Evolutionary conservation across 2,113 vertebrate species (phyloP).

Genomic region (Gulo gulo): DNA sequence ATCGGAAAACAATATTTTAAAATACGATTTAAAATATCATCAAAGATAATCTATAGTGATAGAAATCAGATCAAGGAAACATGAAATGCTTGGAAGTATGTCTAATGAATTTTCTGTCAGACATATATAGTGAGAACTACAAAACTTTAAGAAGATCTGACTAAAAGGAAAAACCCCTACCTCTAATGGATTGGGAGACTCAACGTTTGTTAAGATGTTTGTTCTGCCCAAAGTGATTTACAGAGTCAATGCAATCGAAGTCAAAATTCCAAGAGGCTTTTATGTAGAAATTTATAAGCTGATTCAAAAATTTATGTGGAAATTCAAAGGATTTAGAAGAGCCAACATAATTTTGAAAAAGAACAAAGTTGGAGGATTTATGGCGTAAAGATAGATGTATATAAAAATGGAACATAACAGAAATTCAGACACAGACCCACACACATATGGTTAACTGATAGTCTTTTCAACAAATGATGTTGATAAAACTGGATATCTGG

Average conservation of each 20-base stretch:
- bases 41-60: neutral
- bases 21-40: neutral
- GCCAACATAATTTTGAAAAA: neutral
- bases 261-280: neutral
- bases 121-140: neutral
- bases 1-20: neutral
- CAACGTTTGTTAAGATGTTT: neutral
- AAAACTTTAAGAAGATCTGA: neutral
- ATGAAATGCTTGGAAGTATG: neutral
- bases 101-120: neutral
- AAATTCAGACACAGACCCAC: neutral
- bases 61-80: neutral
- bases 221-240: neutral
- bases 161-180: neutral
- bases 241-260: neutral
- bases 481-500: neutral
- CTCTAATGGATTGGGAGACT: neutral
- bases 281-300: neutral
- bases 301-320: neutral
- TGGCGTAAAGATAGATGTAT: neutral
- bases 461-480: neutral
- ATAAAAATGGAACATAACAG: neutral
- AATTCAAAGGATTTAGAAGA: neutral
- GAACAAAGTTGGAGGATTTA: neutral
- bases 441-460: neutral